Evolutionary conservation across 92 coral and sea anemone genomes (phyloP).

Genomic region (Chrysogorgia sp.): DNA sequence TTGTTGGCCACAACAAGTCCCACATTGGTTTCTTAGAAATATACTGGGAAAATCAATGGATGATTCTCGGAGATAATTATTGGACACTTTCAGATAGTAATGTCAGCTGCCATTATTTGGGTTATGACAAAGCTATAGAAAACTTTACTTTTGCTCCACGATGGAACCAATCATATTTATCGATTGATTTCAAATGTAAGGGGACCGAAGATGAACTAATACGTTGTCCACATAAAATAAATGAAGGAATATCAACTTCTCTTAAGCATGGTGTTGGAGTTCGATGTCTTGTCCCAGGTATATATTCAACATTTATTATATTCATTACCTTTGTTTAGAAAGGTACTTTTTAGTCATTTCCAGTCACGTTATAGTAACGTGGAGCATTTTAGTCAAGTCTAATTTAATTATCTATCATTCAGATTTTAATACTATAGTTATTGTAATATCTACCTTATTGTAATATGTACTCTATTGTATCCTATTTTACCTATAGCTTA

Average conservation of each 20-base stretch:
- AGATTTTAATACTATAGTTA: too few relatives aligned
- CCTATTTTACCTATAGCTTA: too few relatives aligned
- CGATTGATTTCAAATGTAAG: slow-evolving; percentile 10
- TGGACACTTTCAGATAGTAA: slow-evolving; percentile 7
- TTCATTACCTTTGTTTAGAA: too few relatives aligned
- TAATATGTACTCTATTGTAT: too few relatives aligned
- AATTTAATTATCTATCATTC: too few relatives aligned
- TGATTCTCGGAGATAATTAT: neutral
- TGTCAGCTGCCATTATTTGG: slow-evolving; percentile 12
- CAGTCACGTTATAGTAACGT: too few relatives aligned
- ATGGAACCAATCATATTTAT: neutral
- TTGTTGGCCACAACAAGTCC: neutral
- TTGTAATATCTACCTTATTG: too few relatives aligned
- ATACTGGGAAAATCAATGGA: slow-evolving; percentile 12
- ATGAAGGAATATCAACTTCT: neutral
- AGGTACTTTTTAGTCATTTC: too few relatives aligned
- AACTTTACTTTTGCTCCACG: too few relatives aligned
- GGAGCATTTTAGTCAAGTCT: too few relatives aligned
- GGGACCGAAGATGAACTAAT: slow-evolving; percentile 13
- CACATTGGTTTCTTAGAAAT: slow-evolving; percentile 14
- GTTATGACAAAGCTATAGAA: slow-evolving; percentile 3
- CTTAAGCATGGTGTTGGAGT: neutral
- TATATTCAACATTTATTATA: too few relatives aligned
- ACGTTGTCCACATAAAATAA: neutral
- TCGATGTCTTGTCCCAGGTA: slow-evolving; percentile 4